Evolutionary conservation across 2,888 invertebrate genomes (phyloP).

Genomic region (Drosophila planitibia): DNA sequence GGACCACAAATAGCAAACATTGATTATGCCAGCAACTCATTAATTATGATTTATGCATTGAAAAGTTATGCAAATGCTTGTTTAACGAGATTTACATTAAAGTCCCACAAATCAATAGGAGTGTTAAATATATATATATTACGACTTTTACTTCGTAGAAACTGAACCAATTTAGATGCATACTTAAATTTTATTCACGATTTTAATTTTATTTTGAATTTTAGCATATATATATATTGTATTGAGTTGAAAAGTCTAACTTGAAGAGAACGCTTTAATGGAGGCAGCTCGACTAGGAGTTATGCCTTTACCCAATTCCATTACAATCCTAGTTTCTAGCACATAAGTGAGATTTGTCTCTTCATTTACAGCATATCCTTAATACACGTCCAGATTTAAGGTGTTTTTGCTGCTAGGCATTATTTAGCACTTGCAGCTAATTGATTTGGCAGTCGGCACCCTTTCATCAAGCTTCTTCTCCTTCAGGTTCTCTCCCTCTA

Average conservation of each 20-base stretch:
- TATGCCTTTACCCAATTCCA: neutral
- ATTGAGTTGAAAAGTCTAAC: neutral
- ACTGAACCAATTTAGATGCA: neutral
- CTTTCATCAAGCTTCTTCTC: conserved; percentile 26
- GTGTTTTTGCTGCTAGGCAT: conserved; percentile 12
- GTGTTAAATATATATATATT: neutral
- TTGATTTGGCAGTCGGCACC: conserved; percentile 65
- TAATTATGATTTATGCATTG: neutral
- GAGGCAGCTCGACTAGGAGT: neutral
- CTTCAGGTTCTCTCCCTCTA: neutral
- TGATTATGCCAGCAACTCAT: neutral
- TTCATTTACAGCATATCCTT: neutral
- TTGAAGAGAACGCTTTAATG: neutral
- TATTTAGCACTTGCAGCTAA: conserved; percentile 58
- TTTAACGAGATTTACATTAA: neutral
- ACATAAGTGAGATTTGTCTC: too few relatives aligned
- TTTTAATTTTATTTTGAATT: too few relatives aligned
- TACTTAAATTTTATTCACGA: neutral
- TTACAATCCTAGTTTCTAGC: neutral
- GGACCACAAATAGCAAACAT: neutral
- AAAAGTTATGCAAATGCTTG: neutral
- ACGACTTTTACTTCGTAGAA: neutral
- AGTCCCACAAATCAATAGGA: neutral
- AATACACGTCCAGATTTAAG: neutral
- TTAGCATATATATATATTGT: too few relatives aligned